Percentiles rank a stretch among this genome's conserved stretches.
These are phyloP conservation scores for Lepidochitona cinerea DNA, from an alignment of 2,888 invertebrate genomes.

Conservation along the genomic window DNA sequence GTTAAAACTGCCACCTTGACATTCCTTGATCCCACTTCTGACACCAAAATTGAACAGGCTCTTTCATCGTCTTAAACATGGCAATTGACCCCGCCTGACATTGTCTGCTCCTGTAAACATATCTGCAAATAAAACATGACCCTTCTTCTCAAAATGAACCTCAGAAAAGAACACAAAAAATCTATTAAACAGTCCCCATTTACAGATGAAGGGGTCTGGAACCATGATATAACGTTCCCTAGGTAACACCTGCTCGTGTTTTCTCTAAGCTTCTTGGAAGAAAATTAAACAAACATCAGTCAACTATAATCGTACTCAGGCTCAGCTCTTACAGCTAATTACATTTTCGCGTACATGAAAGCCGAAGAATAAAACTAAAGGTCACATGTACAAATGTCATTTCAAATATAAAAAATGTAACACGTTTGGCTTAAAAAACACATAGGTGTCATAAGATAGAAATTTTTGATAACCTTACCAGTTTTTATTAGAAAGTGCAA, in stretches of 20 bases:
- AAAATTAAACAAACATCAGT: not conserved
- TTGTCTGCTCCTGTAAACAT: not conserved
- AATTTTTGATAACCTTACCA: not conserved
- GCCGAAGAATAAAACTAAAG: too few relatives aligned
- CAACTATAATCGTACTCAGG: too few relatives aligned
- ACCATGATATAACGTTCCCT: not conserved
- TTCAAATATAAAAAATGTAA: not conserved
- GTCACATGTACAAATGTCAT: too few relatives aligned
- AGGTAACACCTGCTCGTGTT: not conserved
- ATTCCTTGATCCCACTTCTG: not conserved
- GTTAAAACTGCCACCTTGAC: not conserved
- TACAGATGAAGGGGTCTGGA: too few relatives aligned
- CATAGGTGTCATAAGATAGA: not conserved
- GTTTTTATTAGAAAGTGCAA: too few relatives aligned
- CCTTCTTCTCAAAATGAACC: too few relatives aligned
- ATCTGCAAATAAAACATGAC: not conserved
- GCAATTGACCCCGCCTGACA: not conserved
- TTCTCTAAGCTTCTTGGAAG: not conserved
- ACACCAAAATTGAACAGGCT: not conserved
- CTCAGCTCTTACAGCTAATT: too few relatives aligned
- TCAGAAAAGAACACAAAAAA: too few relatives aligned
- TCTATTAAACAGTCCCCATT: too few relatives aligned
- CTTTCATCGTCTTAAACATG: not conserved
- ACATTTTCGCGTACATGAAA: too few relatives aligned
- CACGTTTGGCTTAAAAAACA: not conserved